Evolutionary conservation across 2,888 invertebrate species (phyloP), one percentile per base, ranked within the genome.

Genomic region (Coelopa pilipes): DNA sequence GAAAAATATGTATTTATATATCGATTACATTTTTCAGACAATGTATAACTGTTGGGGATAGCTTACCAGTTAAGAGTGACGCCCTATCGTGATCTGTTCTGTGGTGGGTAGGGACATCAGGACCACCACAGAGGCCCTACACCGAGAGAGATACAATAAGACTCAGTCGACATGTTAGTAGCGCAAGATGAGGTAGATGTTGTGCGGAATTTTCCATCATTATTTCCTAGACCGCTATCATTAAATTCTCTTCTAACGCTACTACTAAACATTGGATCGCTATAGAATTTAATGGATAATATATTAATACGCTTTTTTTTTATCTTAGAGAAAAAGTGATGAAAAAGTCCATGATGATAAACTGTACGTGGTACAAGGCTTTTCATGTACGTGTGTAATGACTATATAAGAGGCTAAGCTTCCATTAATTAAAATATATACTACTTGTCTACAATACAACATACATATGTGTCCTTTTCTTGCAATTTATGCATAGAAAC

Each of bases 101-200:
- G 87, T 88, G 87, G 87, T 87, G 83, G 85, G 83, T 95, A 94
- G 97, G 96, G 92, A 93, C 97, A 97, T 98, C 98, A 98, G 97
- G 97, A 98, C 95, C 97, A 97, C 88, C 88, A 97, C 97, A 95
- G 97, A 97, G 97, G 97, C 97, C 97, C 97, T 92, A 96, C 94
- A 89, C 96, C 97, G 94, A 97, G 95, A 94, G 96, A 93, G 91
- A 92, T 91, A 91, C 91, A 92, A 89, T 91, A 92, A 86, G 92
- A 92, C 87, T 92, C 92, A 89, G 91, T 91, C 89, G 92, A 92
- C 87, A 92, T 91, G 85, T 90, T 91, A 88, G 92, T 92, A 87
- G 91, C 88, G 86, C 92, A 91, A 85, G 92, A 91, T 78, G 88
- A 88, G 80, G 87, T 85, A 79, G 88, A 88, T 78, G 85, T 85